Evolutionary conservation across 2,113 vertebrate species (phyloP).

Genomic region (Plecotus auritus): DNA sequence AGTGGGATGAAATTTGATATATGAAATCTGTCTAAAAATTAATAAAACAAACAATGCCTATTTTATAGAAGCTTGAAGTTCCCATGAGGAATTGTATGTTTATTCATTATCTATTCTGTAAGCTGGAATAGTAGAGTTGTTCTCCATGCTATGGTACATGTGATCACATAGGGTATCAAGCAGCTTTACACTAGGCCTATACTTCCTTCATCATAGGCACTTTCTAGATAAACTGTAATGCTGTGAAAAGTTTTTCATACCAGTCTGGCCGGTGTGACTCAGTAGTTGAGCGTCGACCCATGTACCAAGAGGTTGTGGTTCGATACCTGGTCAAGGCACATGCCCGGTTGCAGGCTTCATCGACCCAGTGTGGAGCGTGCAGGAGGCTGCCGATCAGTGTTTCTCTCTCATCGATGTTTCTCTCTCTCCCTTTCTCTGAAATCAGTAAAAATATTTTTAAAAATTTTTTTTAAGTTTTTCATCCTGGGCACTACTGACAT

Average conservation of each 20-base stretch:
- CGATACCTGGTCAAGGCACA: too few species aligned
- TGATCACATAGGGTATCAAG: background rate
- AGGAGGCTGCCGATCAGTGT: too few species aligned
- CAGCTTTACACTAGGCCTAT: background rate
- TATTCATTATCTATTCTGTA: background rate
- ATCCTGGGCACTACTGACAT: background rate
- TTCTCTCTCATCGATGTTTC: too few species aligned
- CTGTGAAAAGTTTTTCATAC: background rate
- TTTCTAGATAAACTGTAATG: background rate
- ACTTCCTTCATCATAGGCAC: background rate
- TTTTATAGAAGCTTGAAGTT: background rate
- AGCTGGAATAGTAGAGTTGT: background rate
- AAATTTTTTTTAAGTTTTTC: too few species aligned
- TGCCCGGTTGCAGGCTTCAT: too few species aligned
- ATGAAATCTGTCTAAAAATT: background rate
- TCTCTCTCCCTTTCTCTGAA: too few species aligned
- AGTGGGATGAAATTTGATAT: background rate
- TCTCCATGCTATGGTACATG: background rate
- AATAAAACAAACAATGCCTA: background rate
- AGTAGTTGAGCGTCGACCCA: too few species aligned
- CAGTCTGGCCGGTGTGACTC: too few species aligned
- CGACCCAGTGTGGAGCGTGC: too few species aligned
- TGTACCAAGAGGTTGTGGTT: too few species aligned
- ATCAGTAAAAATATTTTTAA: too few species aligned
- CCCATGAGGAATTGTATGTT: background rate